Base-by-base conservation (phyloP, 2,113 vertebrate species). In the Acrocephalus arundinaceus region DNA sequence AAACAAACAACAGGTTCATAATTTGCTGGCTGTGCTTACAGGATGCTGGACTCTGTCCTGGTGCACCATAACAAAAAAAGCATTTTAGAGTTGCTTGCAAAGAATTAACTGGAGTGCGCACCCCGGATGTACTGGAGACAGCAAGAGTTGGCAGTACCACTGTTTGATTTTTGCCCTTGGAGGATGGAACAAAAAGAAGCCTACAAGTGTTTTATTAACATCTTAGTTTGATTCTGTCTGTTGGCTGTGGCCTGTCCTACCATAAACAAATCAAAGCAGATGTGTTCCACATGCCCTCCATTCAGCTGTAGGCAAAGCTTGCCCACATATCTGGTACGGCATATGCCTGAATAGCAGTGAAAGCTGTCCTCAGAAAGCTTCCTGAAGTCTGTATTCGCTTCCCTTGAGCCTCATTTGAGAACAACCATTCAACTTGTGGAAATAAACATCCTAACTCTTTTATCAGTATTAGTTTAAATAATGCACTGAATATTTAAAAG, bases 241-340 rank as follows among this genome's bases (percentile, higher is more conserved):
- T 95, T 79, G 28, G 80, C 81, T 86, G 85, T 85, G 81, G 75
- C 74, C 77, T 91, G 75, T 65, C 51, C 55, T 91, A 33, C 93
- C 76, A 75, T 93, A 90, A 97, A 90, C 87, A 96, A 96, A 91
- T 80, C 55, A 71, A 83, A 94, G 91, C 95, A 96, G 93, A 96
- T 93, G 94, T 87, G 67, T 94, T 93, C 90, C 95, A 96, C 86
- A 49, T 94, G 90, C 94, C 86, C 86, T 96, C n/a, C 15, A 2
- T 85, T 91, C 85, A 93, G 95, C 92, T 93, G 58, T 66, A 79
- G 88, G 87, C 90, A 96, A 62, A 86, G 43, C 62, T 92, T 94
- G 81, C 81, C 94, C 84, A 65, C 25, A 0, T 89, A 73, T 63
- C 88, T 94, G 76, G 35, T 96, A 39, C 14, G 46, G 22, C 3